phyloP scores from a whole-genome alignment of 2,888 invertebrate species.

The Mantis religiosa region DNA sequence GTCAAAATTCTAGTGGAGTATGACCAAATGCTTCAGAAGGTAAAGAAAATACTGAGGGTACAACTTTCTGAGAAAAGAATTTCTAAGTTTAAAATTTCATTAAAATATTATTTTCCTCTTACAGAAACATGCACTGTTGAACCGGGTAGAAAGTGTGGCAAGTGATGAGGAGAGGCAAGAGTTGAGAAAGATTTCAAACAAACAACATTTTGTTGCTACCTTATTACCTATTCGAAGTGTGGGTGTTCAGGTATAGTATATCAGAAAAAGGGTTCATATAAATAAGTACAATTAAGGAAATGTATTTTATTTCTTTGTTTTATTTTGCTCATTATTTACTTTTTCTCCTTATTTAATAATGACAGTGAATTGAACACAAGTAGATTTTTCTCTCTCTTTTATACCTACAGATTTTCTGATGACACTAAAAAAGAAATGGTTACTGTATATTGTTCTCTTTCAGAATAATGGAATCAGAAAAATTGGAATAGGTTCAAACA shows the following conservation, averaged over 20 bases:
- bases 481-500: too few species aligned
- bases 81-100: neutral
- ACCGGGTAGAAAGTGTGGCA: slow-evolving; percentile 78
- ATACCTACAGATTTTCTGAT: too few species aligned
- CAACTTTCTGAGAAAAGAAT: neutral
- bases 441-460: too few species aligned
- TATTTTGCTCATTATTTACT: too few species aligned
- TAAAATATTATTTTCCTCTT: slow-evolving; percentile 23
- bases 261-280: too few species aligned
- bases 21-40: slow-evolving; percentile 81
- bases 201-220: slow-evolving; percentile 74
- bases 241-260: slow-evolving; percentile 80
- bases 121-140: slow-evolving; percentile 81
- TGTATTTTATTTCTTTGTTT: too few species aligned
- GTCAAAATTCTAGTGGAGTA: slow-evolving; percentile 93
- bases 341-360: too few species aligned
- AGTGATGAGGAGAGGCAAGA: slow-evolving; percentile 66
- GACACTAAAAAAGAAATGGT: too few species aligned
- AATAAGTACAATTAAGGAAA: too few species aligned
- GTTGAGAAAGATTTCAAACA: slow-evolving; percentile 61
- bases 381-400: too few species aligned
- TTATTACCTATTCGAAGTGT: slow-evolving; percentile 91
- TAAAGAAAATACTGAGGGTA: slow-evolving; percentile 31
- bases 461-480: too few species aligned
- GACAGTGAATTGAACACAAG: too few species aligned